phyloP scores from a whole-genome alignment of 2,797 vertebrate species.

The Champsocephalus gunnari region DNA sequence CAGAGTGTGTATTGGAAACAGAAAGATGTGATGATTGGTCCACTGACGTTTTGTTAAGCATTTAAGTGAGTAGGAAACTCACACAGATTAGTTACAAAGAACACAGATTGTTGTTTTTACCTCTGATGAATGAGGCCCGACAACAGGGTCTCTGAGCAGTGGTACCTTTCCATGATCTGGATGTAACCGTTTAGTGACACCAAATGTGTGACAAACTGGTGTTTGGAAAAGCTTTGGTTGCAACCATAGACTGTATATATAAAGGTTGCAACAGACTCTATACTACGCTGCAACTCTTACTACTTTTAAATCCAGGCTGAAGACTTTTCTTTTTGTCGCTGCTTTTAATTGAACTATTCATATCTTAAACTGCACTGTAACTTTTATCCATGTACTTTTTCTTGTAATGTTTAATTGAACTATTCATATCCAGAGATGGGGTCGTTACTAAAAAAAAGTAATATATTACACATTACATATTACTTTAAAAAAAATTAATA shows the following conservation, averaged over 20 bases:
- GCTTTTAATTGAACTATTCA: no score
- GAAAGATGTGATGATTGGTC: background rate
- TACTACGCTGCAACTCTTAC: no score
- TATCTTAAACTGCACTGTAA: no score
- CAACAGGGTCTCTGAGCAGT: background rate
- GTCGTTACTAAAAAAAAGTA: no score
- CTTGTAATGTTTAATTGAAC: no score
- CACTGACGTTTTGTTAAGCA: background rate
- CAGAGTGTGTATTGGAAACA: slow-evolving; percentile 2
- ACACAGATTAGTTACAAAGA: background rate
- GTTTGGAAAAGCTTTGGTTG: background rate
- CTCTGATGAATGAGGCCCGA: background rate
- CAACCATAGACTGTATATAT: background rate
- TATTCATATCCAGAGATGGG: no score
- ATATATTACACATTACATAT: no score
- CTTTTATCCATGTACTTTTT: no score
- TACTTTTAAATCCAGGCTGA: no score
- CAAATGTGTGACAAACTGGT: background rate
- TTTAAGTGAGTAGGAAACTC: background rate
- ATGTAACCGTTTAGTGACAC: background rate
- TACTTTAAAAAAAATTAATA: no score
- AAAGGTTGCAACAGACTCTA: background rate
- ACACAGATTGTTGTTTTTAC: background rate
- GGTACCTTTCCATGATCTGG: background rate
- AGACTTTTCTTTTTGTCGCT: no score